Percentiles rank a stretch among this genome's conserved stretches.
These are phyloP conservation scores for Macroglossus sobrinus DNA, from an alignment of 2,113 vertebrate genomes.

Conservation along the genomic window DNA sequence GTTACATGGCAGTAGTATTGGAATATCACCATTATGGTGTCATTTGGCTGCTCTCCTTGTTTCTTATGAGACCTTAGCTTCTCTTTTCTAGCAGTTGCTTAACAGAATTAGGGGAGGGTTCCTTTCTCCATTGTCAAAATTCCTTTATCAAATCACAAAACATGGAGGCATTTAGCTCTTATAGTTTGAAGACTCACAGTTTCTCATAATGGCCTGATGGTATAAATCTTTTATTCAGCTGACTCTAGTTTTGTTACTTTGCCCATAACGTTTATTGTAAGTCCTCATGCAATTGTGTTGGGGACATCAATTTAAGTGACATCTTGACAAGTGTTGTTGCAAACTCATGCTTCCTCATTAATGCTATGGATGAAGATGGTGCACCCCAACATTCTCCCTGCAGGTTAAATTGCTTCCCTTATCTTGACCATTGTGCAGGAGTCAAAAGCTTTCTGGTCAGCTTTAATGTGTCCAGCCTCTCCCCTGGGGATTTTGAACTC, in stretches of 20 bases:
- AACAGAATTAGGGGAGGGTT: not conserved
- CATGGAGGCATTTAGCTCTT: not conserved
- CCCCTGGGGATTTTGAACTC: not conserved
- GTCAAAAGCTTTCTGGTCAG: not conserved
- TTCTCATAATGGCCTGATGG: not conserved
- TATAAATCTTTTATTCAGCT: not conserved
- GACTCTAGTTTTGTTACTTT: not conserved
- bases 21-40: not conserved
- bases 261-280: not conserved
- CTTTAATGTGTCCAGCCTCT: not conserved
- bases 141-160: not conserved
- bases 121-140: not conserved
- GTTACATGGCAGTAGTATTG: not conserved
- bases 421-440: not conserved
- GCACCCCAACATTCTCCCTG: not conserved
- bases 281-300: not conserved
- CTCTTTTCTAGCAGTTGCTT: not conserved
- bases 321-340: not conserved
- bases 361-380: not conserved
- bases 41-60: no score
- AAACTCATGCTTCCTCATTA: not conserved
- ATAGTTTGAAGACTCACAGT: not conserved
- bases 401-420: not conserved
- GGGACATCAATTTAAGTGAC: not conserved
- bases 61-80: not conserved